Evolutionary conservation across 2,113 vertebrate genomes (phyloP).

Genomic region (Paramormyrops kingsleyae): DNA sequence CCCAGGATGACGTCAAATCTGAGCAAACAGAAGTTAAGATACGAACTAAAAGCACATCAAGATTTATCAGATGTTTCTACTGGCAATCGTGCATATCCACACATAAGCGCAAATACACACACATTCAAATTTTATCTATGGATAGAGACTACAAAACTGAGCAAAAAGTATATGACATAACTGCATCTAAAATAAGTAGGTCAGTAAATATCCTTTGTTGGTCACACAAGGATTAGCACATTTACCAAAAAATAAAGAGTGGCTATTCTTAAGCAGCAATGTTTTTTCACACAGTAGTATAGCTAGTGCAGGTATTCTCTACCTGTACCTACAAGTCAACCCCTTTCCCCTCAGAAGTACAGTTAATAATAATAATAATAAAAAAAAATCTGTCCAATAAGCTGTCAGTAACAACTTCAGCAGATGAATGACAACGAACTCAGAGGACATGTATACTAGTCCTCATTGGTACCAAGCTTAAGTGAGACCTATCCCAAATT

Average conservation of each 20-base stretch:
- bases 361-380: not conserved
- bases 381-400: not conserved
- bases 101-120: not conserved
- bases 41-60: not conserved
- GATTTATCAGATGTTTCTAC: not conserved
- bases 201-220: not conserved
- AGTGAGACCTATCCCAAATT: not conserved
- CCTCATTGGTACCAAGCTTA: not conserved
- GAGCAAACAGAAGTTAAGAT: not conserved
- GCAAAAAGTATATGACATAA: not conserved
- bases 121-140: not conserved
- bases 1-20: not conserved
- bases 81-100: not conserved
- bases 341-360: not conserved
- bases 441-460: not conserved
- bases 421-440: not conserved
- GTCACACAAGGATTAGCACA: not conserved
- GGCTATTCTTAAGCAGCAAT: not conserved
- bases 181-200: not conserved
- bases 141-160: not conserved
- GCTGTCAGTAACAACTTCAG: not conserved
- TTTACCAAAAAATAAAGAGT: not conserved
- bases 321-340: not conserved
- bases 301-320: not conserved
- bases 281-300: not conserved